Evolutionary conservation across 2,113 vertebrate species (phyloP), one percentile per base, ranked within the genome.

Genomic region (Oenanthe oenanthe): DNA sequence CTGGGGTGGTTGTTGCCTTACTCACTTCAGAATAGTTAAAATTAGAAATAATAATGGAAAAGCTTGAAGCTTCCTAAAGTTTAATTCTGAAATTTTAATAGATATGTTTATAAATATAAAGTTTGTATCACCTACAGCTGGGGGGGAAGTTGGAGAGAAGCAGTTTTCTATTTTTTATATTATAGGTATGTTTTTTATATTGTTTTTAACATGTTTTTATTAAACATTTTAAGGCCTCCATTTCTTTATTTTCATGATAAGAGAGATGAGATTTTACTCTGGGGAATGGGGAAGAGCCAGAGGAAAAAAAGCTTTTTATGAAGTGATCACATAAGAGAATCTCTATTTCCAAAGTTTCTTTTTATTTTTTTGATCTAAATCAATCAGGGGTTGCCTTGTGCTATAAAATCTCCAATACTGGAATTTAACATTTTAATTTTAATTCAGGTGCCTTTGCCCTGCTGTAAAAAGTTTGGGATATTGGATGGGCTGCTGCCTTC

Each of bases 141-240:
- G 21, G 13, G 13, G 13, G 12, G 7, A 31, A 17, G 19, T 11
- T 61, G n/a, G 21, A 15, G 17, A n/a, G 13, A 29, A n/a, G 31
- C 43, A 22, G 11, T 74, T 61, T 28, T 2, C 3, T 81, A 3
- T 48, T 50, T 85, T 67, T 50, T n/a, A 8, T 36, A 54, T n/a
- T 32, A 18, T 9, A 57, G 6, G 10, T 28, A 12, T 0, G 2
- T 1, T 1, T 56, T 71, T 56, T 14, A 13, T 10, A 20, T 20
- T 62, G 7, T 1, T 14, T 42, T 78, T 36, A 2, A 5, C 17
- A 21, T 3, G 2, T 21, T 21, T 80, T 36, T 3, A 71, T 21
- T 51, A 12, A 57, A 21, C 9, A 22, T 45, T 26, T 51, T 15
- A 26, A 75, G 47, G 36, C 22, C 18, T 60, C 22, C 5, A 28